These are phyloP conservation scores for Ylistrum balloti DNA, from an alignment of 1,140 invertebrate species.

Conservation along the genomic window DNA sequence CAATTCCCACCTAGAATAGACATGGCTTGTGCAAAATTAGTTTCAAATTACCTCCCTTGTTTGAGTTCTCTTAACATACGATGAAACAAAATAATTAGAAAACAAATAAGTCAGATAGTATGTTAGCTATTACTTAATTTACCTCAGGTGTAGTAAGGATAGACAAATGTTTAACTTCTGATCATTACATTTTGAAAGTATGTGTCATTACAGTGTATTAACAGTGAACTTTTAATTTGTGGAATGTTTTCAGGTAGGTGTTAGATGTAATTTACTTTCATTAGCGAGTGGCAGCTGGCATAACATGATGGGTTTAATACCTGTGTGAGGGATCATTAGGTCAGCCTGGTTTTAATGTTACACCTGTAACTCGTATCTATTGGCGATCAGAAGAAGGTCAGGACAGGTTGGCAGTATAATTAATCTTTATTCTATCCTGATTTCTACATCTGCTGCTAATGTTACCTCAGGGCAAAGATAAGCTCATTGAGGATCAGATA, in stretches of 20 bases:
- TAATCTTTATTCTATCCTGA: conserved; percentile 1
- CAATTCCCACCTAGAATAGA: neutral
- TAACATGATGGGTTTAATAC: neutral
- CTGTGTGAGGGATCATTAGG: neutral
- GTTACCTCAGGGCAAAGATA: conserved; percentile 25
- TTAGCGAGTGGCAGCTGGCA: too few relatives aligned
- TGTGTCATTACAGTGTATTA: too few relatives aligned
- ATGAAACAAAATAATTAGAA: neutral
- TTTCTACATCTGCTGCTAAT: conserved; percentile 37
- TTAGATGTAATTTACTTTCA: too few relatives aligned
- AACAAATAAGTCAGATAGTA: too few relatives aligned
- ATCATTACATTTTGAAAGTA: too few relatives aligned
- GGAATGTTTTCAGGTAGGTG: too few relatives aligned
- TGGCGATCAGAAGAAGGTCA: neutral
- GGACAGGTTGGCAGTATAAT: neutral
- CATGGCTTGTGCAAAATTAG: neutral
- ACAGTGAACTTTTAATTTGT: too few relatives aligned
- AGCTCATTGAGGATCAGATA: neutral
- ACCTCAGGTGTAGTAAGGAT: too few relatives aligned
- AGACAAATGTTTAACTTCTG: too few relatives aligned
- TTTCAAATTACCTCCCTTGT: neutral
- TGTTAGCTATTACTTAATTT: too few relatives aligned
- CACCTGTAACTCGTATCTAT: neutral
- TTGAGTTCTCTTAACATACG: neutral
- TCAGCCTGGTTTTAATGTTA: too few relatives aligned